These are phyloP conservation scores for Pampusana beccarii DNA, from an alignment of 2,113 vertebrate genomes.

Conservation along the genomic window DNA sequence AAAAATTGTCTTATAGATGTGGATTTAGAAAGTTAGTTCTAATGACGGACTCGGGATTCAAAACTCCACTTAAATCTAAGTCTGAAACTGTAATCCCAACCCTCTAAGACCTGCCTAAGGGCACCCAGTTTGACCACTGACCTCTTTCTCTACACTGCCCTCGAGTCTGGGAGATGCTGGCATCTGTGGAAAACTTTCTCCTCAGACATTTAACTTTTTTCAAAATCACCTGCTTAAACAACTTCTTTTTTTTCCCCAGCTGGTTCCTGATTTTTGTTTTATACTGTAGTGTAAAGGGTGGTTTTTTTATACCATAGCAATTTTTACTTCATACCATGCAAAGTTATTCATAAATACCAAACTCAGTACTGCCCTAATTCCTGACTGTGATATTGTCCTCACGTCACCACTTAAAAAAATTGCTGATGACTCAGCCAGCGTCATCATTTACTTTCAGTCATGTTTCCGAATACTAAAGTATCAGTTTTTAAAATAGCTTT, in stretches of 20 bases:
- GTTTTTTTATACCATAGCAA: not conserved
- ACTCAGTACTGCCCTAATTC: not conserved
- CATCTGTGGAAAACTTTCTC: not conserved
- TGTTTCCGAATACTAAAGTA: not conserved
- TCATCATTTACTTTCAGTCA: not conserved
- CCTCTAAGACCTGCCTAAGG: too few relatives aligned
- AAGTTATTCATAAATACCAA: not conserved
- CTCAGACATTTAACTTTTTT: not conserved
- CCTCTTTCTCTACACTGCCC: not conserved
- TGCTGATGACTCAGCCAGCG: not conserved
- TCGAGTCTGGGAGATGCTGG: not conserved
- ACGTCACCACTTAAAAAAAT: not conserved
- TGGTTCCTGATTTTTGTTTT: not conserved
- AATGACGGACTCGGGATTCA: accelerated
- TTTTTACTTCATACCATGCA: not conserved
- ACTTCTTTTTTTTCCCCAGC: not conserved
- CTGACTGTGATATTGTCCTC: not conserved
- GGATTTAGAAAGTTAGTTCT: not conserved
- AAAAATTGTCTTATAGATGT: not conserved
- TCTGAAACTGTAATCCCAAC: not conserved
- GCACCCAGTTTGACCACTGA: not conserved
- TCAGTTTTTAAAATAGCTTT: not conserved
- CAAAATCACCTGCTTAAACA: not conserved
- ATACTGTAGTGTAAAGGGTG: accelerated
- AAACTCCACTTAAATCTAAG: not conserved